Evolutionary conservation across 2,797 vertebrate genomes (phyloP).

Genomic region (Hyperoplus immaculatus): DNA sequence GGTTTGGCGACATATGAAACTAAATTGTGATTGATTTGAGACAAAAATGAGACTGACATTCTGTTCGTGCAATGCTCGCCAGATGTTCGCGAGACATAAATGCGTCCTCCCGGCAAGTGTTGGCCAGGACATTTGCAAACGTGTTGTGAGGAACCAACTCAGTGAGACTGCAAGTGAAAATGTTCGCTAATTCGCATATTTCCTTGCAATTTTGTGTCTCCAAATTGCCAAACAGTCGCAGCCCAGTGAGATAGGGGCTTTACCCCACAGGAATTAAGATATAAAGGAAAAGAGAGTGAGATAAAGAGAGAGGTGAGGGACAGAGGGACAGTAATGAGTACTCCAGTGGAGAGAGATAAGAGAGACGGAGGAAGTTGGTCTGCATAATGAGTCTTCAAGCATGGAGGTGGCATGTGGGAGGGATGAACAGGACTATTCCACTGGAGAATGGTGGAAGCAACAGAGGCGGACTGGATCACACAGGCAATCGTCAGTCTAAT

Average conservation of each 20-base stretch:
- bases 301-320: slow-evolving; percentile 49
- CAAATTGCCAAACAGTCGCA: no score
- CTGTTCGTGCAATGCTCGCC: no score
- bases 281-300: slow-evolving; percentile 48
- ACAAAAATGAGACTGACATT: no score
- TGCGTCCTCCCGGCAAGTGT: no score
- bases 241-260: not conserved
- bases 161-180: no score
- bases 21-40: no score
- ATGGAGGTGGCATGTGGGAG: slow-evolving; percentile 71
- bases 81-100: no score
- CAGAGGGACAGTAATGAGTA: slow-evolving; percentile 73
- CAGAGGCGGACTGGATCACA: slow-evolving; percentile 58
- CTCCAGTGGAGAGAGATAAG: slow-evolving; percentile 80
- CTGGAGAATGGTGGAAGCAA: slow-evolving; percentile 51
- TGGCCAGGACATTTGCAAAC: no score
- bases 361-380: slow-evolving; percentile 64
- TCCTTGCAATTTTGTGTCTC: no score
- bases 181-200: no score
- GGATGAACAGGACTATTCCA: slow-evolving; percentile 47
- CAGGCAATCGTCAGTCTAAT: slow-evolving; percentile 51
- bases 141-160: no score
- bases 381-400: slow-evolving; percentile 76
- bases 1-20: no score
- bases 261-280: slow-evolving; percentile 58